phyloP scores from a whole-genome alignment of 2,888 invertebrate species.

The Drosophila mercatorum region DNA sequence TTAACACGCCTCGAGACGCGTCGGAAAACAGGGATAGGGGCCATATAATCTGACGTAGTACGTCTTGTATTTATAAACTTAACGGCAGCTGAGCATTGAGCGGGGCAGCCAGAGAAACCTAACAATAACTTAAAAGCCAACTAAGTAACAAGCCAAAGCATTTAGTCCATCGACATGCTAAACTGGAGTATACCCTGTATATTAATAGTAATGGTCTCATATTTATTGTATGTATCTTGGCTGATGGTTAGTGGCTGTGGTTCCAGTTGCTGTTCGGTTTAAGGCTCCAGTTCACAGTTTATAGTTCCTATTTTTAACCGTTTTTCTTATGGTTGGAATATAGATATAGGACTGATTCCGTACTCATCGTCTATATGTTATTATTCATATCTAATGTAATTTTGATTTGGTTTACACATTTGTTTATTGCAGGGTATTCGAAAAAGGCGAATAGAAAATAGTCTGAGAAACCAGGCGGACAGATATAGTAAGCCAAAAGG shows the following conservation, averaged over 20 bases:
- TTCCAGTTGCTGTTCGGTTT: no score
- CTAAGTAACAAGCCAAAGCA: slow-evolving; percentile 17
- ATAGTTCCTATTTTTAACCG: not conserved
- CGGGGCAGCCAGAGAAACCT: slow-evolving; percentile 18
- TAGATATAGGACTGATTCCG: no score
- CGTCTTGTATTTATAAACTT: slow-evolving; percentile 50
- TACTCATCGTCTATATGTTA: no score
- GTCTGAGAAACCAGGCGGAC: slow-evolving; percentile 24
- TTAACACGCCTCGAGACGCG: slow-evolving; percentile 64
- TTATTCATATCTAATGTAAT: not conserved
- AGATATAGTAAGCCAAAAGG: not conserved
- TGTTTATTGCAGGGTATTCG: slow-evolving; percentile 3
- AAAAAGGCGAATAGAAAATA: not conserved
- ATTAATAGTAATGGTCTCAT: not conserved
- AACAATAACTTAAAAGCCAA: slow-evolving; percentile 41
- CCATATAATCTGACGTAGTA: slow-evolving; percentile 29
- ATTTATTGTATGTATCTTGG: no score
- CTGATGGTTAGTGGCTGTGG: no score
- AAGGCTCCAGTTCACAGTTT: not conserved
- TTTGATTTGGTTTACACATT: not conserved
- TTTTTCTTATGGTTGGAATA: not conserved
- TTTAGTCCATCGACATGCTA: not conserved
- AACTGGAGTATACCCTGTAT: slow-evolving; percentile 15
- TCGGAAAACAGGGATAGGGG: slow-evolving; percentile 14
- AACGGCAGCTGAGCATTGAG: slow-evolving; percentile 26